These are phyloP conservation scores for Bradypodion ventrale DNA, from an alignment of 2,797 vertebrate species.

Conservation along the genomic window DNA sequence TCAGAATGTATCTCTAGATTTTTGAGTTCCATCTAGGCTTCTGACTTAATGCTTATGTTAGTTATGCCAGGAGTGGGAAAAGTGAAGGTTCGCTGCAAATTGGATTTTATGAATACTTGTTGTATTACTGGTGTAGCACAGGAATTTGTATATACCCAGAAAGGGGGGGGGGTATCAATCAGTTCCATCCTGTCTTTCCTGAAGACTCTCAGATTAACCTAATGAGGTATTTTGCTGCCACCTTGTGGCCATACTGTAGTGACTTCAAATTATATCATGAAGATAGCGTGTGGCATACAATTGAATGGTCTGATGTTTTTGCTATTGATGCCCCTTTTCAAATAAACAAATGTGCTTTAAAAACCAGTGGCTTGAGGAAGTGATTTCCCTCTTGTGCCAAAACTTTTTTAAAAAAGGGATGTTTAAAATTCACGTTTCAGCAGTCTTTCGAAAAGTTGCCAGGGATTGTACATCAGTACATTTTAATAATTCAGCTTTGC, in stretches of 20 bases:
- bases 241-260: conserved; percentile 52
- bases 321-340: not conserved
- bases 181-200: not conserved
- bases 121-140: too few relatives aligned
- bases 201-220: not conserved
- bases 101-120: not conserved
- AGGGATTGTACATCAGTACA: not conserved
- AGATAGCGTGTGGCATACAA: not conserved
- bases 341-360: not conserved
- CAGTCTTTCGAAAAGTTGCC: not conserved
- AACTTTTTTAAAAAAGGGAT: not conserved
- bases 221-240: conserved; percentile 58
- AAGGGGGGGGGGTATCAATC: not conserved
- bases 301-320: not conserved
- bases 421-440: not conserved
- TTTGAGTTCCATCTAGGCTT: conserved; percentile 13
- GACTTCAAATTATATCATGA: not conserved
- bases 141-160: not conserved
- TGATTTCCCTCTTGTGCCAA: not conserved
- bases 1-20: not conserved
- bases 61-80: not conserved
- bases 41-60: not conserved
- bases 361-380: not conserved
- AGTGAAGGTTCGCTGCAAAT: not conserved
- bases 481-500: not conserved